Conservation (phyloP, 2,888 invertebrate species). For the Amblyjoppa fuscipennis region DNA sequence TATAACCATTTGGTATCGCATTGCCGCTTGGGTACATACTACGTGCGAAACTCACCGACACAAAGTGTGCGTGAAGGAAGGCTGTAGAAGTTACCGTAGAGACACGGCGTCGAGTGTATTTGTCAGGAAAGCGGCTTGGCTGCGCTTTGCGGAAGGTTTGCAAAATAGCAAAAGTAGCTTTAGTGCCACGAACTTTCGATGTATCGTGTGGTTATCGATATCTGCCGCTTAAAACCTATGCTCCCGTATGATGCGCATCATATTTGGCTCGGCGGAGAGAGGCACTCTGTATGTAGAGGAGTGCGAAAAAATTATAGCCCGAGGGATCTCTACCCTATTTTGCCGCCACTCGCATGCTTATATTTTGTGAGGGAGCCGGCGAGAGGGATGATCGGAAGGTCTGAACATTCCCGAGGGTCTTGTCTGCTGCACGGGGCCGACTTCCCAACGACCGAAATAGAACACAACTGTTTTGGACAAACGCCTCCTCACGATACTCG, state of each 20-base stretch:
- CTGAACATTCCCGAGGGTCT: not conserved
- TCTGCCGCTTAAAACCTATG: not conserved
- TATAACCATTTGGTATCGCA: not conserved
- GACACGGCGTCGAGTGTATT: too few relatives aligned
- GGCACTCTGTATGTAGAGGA: not conserved
- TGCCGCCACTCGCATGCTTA: slow-evolving; percentile 3
- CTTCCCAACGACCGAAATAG: not conserved
- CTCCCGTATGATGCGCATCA: not conserved
- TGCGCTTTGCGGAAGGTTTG: too few relatives aligned
- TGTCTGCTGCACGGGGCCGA: not conserved
- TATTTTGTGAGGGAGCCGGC: not conserved
- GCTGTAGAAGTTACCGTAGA: too few relatives aligned
- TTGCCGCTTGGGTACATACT: not conserved
- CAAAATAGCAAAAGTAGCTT: too few relatives aligned
- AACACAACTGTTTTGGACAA: not conserved
- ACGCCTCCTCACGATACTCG: not conserved
- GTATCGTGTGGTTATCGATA: slow-evolving; percentile 1
- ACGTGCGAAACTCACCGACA: too few relatives aligned
- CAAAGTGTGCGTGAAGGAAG: too few relatives aligned
- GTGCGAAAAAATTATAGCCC: not conserved
- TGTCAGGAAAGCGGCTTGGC: too few relatives aligned
- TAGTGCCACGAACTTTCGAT: not conserved
- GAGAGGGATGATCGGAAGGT: not conserved
- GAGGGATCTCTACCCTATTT: not conserved
- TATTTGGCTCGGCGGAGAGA: not conserved